These are phyloP conservation scores for Tursiops truncatus DNA, from an alignment of 2,113 vertebrate species.

Conservation along the genomic window DNA sequence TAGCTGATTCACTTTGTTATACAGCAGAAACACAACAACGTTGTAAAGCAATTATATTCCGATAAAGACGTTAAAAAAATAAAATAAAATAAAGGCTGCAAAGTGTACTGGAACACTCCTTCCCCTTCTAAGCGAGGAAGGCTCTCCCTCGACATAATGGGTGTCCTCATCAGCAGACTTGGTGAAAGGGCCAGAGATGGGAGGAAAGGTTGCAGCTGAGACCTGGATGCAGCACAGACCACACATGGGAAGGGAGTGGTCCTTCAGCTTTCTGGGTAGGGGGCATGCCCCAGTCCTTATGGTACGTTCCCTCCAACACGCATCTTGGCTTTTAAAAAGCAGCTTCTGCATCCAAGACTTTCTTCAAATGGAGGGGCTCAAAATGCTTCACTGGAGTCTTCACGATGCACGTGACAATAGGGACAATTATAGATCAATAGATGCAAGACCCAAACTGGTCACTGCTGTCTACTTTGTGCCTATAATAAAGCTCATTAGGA, in stretches of 20 bases:
- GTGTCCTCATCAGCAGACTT: neutral
- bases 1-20: too few species aligned
- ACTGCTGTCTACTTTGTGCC: neutral
- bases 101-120: neutral
- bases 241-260: accelerated
- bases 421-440: neutral
- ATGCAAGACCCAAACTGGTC: neutral
- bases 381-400: neutral
- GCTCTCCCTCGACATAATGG: neutral
- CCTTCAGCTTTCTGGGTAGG: neutral
- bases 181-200: neutral
- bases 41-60: too few species aligned
- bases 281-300: accelerated
- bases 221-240: neutral
- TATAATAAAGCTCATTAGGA: conserved; percentile 35
- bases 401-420: neutral
- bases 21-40: too few species aligned
- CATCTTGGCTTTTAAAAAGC: neutral
- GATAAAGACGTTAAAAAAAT: too few species aligned
- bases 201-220: neutral
- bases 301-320: accelerated
- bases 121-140: neutral
- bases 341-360: neutral
- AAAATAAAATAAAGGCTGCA: neutral
- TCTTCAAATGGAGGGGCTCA: neutral